Evolutionary conservation across 2,113 vertebrate genomes (phyloP).

Genomic region (Athene noctua): DNA sequence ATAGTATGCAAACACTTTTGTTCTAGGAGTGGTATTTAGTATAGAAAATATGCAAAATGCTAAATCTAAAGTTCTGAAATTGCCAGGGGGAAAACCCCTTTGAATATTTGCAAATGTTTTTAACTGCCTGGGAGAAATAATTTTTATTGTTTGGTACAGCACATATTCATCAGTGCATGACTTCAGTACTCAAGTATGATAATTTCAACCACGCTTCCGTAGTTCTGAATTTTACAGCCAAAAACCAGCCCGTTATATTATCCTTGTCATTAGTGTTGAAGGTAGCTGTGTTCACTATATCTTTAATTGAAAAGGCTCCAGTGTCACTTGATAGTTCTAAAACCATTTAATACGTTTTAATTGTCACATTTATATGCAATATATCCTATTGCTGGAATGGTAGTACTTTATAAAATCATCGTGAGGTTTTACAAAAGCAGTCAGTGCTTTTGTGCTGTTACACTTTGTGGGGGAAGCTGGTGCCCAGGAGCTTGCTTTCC

Average conservation of each 20-base stretch:
- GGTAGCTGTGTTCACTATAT: background rate
- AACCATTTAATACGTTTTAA: background rate
- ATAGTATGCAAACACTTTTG: background rate
- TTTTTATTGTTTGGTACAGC: background rate
- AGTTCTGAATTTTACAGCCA: background rate
- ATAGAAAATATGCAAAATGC: background rate
- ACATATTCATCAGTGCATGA: background rate
- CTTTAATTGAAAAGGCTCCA: background rate
- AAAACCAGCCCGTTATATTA: background rate
- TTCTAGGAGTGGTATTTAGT: background rate
- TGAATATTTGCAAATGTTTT: background rate
- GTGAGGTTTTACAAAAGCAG: background rate
- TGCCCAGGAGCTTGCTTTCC: background rate
- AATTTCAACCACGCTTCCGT: background rate
- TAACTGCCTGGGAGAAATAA: background rate
- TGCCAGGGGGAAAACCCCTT: background rate
- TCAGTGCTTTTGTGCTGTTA: background rate
- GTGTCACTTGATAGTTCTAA: background rate
- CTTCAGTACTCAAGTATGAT: conserved; percentile 2
- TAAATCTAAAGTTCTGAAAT: background rate
- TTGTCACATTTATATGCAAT: background rate
- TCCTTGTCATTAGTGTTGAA: background rate
- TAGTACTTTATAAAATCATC: background rate
- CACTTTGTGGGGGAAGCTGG: background rate
- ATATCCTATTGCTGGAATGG: background rate